Percentiles rank a stretch among this genome's conserved stretches.
phyloP scores from a whole-genome alignment of 2,888 invertebrate species.

The Melolontha melolontha region DNA sequence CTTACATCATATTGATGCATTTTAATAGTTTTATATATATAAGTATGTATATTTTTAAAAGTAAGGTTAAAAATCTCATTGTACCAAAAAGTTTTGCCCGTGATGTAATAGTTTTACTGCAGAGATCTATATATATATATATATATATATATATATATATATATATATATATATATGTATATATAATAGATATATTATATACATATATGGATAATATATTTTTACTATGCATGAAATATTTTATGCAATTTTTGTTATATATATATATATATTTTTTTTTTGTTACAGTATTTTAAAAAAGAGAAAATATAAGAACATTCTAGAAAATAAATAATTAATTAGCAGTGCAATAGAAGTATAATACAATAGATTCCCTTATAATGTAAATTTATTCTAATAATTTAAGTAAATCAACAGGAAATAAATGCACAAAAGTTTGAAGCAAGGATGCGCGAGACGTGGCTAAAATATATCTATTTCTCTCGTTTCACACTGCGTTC shows the following conservation, averaged over 20 bases:
- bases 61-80: conserved; percentile 49
- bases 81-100: conserved; percentile 31
- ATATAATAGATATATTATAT: neutral
- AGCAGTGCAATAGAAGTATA: conserved; percentile 21
- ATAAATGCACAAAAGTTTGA: too few relatives aligned
- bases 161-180: too few relatives aligned
- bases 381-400: too few relatives aligned
- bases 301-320: conserved; percentile 19
- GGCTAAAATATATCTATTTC: too few relatives aligned
- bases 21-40: conserved; percentile 5
- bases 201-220: neutral
- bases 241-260: conserved; percentile 21
- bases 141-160: neutral
- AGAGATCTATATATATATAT: conserved; percentile 31
- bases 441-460: too few relatives aligned
- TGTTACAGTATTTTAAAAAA: conserved; percentile 29
- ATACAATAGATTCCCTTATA: too few relatives aligned
- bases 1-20: conserved; percentile 36
- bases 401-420: too few relatives aligned
- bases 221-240: conserved; percentile 30
- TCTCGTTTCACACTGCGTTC: too few relatives aligned
- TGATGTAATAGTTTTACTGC: conserved; percentile 37
- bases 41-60: conserved; percentile 14
- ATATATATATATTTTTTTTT: conserved; percentile 20
- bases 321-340: conserved; percentile 8